Evolutionary conservation across 2,113 vertebrate genomes (phyloP), one percentile per base, ranked within the genome.

Genomic region (Stictonetta naevosa): DNA sequence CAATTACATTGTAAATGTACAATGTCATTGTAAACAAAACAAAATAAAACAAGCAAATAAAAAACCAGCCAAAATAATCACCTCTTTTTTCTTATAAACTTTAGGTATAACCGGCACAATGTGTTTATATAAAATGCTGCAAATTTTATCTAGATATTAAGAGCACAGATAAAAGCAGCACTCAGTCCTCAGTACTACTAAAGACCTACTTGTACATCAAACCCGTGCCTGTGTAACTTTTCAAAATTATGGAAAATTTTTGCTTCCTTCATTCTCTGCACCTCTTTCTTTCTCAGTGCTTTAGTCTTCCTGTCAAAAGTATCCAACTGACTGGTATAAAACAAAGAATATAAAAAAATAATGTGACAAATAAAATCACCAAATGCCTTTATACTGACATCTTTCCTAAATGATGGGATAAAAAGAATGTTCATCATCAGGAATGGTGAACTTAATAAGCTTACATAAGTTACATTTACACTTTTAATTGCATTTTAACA

Each of bases 231-330:
- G 42, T 42, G 53, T 1, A 1, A 20, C 36, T 69, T 9, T 92
- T 46, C 4, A 92, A 82, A 97, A 74, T 46, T 76, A 71, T 75
- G 81, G 48, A 71, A 6, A 83, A 79, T n/a, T 93, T 94, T 91
- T 72, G 8, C 66, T 83, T 83, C 48, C 22, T 69, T 56, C 40
- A 5, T 58, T 71, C 42, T 28, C 84, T 44, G 8, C 18, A 59
- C 44, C 73, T 71, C 13, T 72, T 74, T 62, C 83, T 95, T 56
- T 63, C 46, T 90, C 13, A 87, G 71, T 84, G 34, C 58, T 94
- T 84, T 59, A 78, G 17, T 63, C 84, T 75, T 80, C 25, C 34
- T 88, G 58, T 88, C 60, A 83, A 46, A 86, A 94, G 52, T 66
- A 64, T 64, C 38, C 0, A 0, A 46, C 6, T 95, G 74, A 83